A percentile compares a stretch with the other conserved stretches of the same genome.
phyloP scores from a whole-genome alignment of 2,113 vertebrate genomes.

The Pollimyrus isidori region DNA sequence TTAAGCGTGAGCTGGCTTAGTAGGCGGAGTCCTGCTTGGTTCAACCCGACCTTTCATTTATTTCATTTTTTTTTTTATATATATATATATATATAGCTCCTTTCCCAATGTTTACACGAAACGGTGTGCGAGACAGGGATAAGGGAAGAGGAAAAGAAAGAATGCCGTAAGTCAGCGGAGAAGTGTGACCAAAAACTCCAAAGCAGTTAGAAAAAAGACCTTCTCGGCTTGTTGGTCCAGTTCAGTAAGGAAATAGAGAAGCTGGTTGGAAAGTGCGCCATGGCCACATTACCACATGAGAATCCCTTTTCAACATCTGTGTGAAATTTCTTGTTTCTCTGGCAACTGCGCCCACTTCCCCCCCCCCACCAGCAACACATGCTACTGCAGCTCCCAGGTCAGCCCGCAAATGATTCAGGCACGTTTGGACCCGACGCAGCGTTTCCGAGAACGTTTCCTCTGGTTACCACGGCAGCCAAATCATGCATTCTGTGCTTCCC shows the following conservation, averaged over 20 bases:
- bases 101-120: background rate
- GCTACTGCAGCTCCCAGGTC: background rate
- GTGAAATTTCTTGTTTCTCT: constrained; percentile 13
- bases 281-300: background rate
- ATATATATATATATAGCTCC: background rate
- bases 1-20: background rate
- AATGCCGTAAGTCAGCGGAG: background rate
- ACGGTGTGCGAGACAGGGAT: background rate
- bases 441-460: background rate
- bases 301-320: constrained; percentile 8
- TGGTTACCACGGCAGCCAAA: background rate
- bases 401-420: background rate
- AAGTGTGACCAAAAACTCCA: background rate
- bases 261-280: background rate
- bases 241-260: background rate
- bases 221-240: background rate
- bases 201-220: background rate
- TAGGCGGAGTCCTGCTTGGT: background rate
- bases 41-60: background rate
- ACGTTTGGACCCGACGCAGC: background rate
- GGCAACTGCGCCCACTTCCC: background rate
- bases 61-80: background rate
- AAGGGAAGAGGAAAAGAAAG: background rate
- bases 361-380: background rate
- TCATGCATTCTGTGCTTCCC: background rate